These are phyloP conservation scores for Ectemnius cavifrons DNA, from an alignment of 2,888 invertebrate species.

Conservation along the genomic window DNA sequence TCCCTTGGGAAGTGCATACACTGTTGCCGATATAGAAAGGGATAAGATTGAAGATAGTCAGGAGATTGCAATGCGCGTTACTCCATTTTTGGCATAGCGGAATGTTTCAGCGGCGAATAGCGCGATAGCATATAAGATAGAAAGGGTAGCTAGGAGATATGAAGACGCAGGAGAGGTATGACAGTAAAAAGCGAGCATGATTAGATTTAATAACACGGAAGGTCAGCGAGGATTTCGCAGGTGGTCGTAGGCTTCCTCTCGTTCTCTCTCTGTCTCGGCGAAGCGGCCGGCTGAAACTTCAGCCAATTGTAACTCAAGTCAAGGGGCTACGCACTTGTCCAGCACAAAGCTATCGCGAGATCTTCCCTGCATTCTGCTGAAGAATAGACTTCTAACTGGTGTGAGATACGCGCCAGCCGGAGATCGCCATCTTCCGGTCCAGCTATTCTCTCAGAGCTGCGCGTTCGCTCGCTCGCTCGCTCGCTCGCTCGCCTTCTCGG, in stretches of 20 bases:
- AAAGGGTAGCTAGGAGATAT: no score
- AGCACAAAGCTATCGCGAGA: slow-evolving; percentile 69
- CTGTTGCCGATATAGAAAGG: background rate
- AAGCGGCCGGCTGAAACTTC: slow-evolving; percentile 64
- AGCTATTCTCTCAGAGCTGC: slow-evolving; percentile 44
- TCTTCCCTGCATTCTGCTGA: slow-evolving; percentile 68
- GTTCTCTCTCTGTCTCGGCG: slow-evolving; percentile 33
- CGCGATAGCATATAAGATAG: no score
- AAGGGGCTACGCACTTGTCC: slow-evolving; percentile 66
- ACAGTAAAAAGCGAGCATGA: slow-evolving; percentile 19
- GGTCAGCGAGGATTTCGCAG: slow-evolving; percentile 58
- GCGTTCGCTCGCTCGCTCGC: slow-evolving; percentile 5
- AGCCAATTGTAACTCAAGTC: slow-evolving; percentile 70
- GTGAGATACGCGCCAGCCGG: slow-evolving; percentile 59
- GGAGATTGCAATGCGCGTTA: background rate
- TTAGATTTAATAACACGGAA: slow-evolving; percentile 47
- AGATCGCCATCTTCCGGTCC: slow-evolving; percentile 59
- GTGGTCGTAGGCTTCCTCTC: slow-evolving; percentile 60
- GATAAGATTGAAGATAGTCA: no score
- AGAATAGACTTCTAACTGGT: slow-evolving; percentile 64
- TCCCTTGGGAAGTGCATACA: no score
- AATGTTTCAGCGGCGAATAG: no score
- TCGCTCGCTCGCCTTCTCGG: slow-evolving; percentile 21
- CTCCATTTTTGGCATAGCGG: background rate
- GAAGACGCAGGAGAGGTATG: background rate